Percentiles rank a stretch among this genome's conserved stretches.
Conservation (phyloP, 2,888 invertebrate genomes). For the Cantharis nigra region DNA sequence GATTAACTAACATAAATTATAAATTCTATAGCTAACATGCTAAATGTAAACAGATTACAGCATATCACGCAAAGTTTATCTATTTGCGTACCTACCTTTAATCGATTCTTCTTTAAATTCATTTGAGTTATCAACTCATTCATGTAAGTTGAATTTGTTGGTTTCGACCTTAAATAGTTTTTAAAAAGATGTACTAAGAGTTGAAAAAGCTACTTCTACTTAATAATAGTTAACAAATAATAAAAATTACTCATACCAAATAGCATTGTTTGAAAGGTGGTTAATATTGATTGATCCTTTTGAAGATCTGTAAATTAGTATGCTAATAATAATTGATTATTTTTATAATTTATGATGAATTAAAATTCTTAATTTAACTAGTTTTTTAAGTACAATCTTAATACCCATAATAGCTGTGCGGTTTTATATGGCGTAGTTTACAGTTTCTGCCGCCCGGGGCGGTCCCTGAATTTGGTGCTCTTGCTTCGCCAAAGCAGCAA, state of each 20-base stretch:
- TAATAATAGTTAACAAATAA: background rate
- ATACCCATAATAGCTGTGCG: no score
- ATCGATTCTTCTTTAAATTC: constrained; percentile 55
- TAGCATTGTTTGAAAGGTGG: background rate
- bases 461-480: no score
- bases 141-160: constrained; percentile 56
- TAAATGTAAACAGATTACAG: background rate
- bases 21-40: background rate
- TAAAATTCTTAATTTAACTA: background rate
- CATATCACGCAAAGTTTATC: background rate
- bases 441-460: no score
- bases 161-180: constrained; percentile 40
- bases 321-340: background rate
- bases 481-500: no score
- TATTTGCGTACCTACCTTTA: constrained; percentile 45
- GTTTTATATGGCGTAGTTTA: no score
- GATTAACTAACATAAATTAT: background rate
- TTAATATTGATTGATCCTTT: background rate
- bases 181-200: constrained; percentile 10
- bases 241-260: constrained; percentile 1
- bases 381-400: background rate
- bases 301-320: background rate
- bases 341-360: background rate
- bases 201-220: background rate
- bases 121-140: constrained; percentile 62